Percentiles rank a stretch among this genome's conserved stretches.
Evolutionary conservation across 2,888 invertebrate genomes (phyloP).

Genomic region (Lissonota sp.): DNA sequence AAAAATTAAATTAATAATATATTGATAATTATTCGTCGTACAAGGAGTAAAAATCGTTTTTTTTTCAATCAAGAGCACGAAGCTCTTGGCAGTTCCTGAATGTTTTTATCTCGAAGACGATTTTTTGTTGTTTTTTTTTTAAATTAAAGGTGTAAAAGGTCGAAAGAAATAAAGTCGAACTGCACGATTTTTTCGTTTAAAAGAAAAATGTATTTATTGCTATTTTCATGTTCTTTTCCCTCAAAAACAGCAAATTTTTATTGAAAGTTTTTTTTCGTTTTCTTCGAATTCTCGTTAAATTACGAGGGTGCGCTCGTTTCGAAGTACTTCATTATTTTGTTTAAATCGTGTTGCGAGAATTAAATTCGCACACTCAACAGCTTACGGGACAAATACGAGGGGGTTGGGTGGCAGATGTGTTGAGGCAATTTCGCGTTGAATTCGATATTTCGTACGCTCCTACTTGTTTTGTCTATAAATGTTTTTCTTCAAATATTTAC

Average conservation of each 20-base stretch:
- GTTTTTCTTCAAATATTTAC: constrained; percentile 59
- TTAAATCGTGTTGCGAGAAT: constrained; percentile 21
- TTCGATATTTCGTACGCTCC: constrained; percentile 57
- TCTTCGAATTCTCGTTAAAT: constrained; percentile 23
- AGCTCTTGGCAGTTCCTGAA: constrained; percentile 23
- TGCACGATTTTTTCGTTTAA: constrained; percentile 49
- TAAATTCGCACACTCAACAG: constrained; percentile 29
- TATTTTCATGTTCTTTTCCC: constrained; percentile 33
- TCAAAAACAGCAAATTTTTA: constrained; percentile 22
- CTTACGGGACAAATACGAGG: constrained; percentile 26
- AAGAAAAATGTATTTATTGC: constrained; percentile 60
- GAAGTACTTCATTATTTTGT: constrained; percentile 3
- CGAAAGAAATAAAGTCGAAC: constrained; percentile 44
- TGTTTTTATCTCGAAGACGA: constrained; percentile 15
- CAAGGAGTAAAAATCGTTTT: constrained; percentile 23
- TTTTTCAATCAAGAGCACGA: neutral
- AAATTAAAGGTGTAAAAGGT: constrained; percentile 45
- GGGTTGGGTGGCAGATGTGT: constrained; percentile 11
- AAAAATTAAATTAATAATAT: constrained; percentile 13
- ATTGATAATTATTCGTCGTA: constrained; percentile 14
- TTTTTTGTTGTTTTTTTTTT: constrained; percentile 18
- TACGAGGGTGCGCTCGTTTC: constrained; percentile 42
- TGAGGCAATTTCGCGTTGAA: constrained; percentile 57
- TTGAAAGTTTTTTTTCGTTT: constrained; percentile 18
- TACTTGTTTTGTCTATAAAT: constrained; percentile 24